Evolutionary conservation across 2,797 vertebrate genomes (phyloP).

Genomic region (Sebastes hubbsi): DNA sequence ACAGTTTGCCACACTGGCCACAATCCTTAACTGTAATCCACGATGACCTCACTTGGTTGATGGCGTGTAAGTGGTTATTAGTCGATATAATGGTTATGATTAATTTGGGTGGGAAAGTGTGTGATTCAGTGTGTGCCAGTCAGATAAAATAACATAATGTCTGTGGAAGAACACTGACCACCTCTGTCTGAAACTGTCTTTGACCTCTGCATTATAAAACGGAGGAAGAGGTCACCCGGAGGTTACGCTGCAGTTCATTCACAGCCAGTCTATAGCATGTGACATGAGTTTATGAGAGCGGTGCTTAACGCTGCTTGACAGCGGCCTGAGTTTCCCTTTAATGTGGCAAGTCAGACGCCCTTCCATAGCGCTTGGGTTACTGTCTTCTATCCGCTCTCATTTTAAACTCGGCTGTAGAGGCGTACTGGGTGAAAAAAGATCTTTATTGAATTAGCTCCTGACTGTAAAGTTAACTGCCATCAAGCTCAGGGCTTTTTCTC

Average conservation of each 20-base stretch:
- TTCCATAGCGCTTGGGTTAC: slow-evolving; percentile 58
- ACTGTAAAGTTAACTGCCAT: slow-evolving; percentile 64
- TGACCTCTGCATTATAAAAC: slow-evolving; percentile 23
- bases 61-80: slow-evolving; percentile 38
- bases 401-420: slow-evolving; percentile 47
- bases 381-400: slow-evolving; percentile 56
- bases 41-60: slow-evolving; percentile 25
- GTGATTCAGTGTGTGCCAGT: slow-evolving; percentile 14
- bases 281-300: slow-evolving; percentile 49
- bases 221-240: slow-evolving; percentile 27
- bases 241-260: slow-evolving; percentile 42
- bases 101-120: not conserved
- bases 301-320: slow-evolving; percentile 50
- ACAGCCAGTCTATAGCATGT: slow-evolving; percentile 29
- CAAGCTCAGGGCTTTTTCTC: slow-evolving; percentile 46
- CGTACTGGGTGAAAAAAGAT: slow-evolving; percentile 53
- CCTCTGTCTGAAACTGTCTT: slow-evolving; percentile 17
- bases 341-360: slow-evolving; percentile 54
- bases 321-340: slow-evolving; percentile 48
- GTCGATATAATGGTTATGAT: slow-evolving; percentile 16
- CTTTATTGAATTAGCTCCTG: slow-evolving; percentile 77
- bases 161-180: slow-evolving; percentile 9
- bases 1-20: slow-evolving; percentile 5
- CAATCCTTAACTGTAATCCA: slow-evolving; percentile 10
- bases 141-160: slow-evolving; percentile 22